Percentiles rank a stretch among this genome's conserved stretches.
Conservation (phyloP, 2,797 vertebrate genomes). For the Enteromius treurensis region DNA sequence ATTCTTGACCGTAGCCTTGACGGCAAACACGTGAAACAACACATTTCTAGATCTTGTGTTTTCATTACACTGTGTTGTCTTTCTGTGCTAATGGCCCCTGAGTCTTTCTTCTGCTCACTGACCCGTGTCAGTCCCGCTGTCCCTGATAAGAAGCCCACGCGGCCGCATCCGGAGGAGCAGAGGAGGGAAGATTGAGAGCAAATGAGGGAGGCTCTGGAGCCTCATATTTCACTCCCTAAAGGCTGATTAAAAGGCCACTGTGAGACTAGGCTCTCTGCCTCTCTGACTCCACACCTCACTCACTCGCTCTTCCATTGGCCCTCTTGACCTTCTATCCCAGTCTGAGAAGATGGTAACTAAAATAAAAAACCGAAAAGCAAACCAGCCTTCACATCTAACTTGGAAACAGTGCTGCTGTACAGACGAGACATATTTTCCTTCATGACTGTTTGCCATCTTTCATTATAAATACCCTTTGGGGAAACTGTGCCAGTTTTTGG, state of each 20-base stretch:
- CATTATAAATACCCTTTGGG: not conserved
- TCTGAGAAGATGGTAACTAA: constrained; percentile 24
- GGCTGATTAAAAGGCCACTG: constrained; percentile 76
- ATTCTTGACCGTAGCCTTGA: not conserved
- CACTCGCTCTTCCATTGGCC: constrained; percentile 2
- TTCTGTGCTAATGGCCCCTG: not conserved
- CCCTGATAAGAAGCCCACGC: constrained; percentile 75
- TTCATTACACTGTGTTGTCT: not conserved
- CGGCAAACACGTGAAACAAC: not conserved
- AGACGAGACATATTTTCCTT: not conserved
- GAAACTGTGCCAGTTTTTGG: not conserved
- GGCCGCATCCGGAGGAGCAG: constrained; percentile 71
- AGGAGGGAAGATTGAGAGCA: constrained; percentile 81
- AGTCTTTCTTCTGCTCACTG: constrained; percentile 9
- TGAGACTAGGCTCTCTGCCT: constrained; percentile 34
- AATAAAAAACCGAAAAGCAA: constrained; percentile 3
- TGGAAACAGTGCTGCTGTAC: not conserved
- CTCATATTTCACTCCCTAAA: constrained; percentile 79
- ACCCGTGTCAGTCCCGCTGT: constrained; percentile 1
- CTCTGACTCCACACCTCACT: constrained; percentile 20
- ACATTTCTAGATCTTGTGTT: not conserved
- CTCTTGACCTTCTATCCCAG: constrained; percentile 36
- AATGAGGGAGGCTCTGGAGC: constrained; percentile 77
- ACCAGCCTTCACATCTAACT: constrained; percentile 7
- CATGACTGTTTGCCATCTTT: not conserved